Evolutionary conservation across 2,888 invertebrate genomes (phyloP).

Genomic region (Polyommatus icarus): DNA sequence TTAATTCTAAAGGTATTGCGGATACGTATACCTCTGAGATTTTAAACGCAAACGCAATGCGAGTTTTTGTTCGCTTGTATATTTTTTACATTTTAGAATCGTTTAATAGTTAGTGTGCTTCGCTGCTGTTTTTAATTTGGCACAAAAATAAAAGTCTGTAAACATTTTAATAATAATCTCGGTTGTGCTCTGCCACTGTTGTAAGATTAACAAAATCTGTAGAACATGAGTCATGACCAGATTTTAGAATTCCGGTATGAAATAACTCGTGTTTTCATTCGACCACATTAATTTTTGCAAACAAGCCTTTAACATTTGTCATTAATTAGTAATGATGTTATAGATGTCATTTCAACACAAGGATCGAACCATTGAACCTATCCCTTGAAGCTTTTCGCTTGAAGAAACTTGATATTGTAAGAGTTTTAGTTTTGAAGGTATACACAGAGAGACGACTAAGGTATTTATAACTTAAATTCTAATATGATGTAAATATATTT

Average conservation of each 20-base stretch:
- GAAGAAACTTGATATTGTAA: constrained; percentile 10
- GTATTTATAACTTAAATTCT: neutral
- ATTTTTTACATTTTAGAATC: neutral
- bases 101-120: neutral
- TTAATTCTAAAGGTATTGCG: neutral
- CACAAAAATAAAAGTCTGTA: neutral
- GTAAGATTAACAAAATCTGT: neutral
- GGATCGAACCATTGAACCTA: neutral
- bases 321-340: neutral
- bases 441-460: neutral
- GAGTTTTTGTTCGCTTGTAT: neutral
- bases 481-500: neutral
- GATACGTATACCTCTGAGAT: neutral
- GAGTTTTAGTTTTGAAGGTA: neutral
- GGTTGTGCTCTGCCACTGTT: neutral
- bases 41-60: neutral
- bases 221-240: neutral
- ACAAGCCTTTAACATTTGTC: neutral
- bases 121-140: neutral
- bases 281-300: neutral
- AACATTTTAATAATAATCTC: neutral
- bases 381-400: constrained; percentile 1
- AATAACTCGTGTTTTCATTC: neutral
- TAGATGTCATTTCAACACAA: neutral
- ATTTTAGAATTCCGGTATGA: neutral